Evolutionary conservation across 2,888 invertebrate genomes (phyloP), one percentile per base, ranked within the genome.

Genomic region (Cataglyphis cursor): DNA sequence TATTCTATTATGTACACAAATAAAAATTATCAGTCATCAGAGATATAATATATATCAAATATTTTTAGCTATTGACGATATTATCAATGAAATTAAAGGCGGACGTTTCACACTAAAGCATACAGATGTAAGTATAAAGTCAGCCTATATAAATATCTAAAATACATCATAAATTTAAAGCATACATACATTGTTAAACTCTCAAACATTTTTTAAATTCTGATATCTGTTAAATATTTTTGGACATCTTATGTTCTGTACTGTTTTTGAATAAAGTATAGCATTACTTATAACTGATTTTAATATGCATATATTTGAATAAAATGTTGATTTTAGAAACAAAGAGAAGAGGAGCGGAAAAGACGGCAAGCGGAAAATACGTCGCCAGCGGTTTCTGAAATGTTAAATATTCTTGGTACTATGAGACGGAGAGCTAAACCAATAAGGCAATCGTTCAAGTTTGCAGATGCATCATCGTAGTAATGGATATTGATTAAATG

Each of bases 71-170:
- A 97, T 97, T 89, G 97, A 97, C 92, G 97, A 97, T 24, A 97
- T 97, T 88, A 97, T 97, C 18, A 97, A 97, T 93, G 97, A 97
- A 92, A 97, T 97, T 72, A 97, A 97, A 94, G 97, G 97, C 24
- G 97, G 97, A 51, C 96, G 97, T 90, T 97, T 97, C 94, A 97
- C 97, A 0, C 95, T 97, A 35, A 96, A 96, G 91, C 96, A 97
- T 3, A 96, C 96, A 0, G 97, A 97, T 70, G 96, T 95, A 91
- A 95, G 94, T 91, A 82, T 9, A 38, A 31, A 18, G 6, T 3
- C 12, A 15, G 12, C 72, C 28, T 12, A 8, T 8, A n/a, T 1
- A 70, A 41, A 18, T 31, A 24, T 24, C 12, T 64, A 44, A 18
- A 74, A 21, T 24, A 28, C 15, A 28, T 70, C 8, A 65, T 9